A percentile compares a stretch with the other conserved stretches of the same genome.
Conservation (phyloP, 2,888 invertebrate genomes). For the Troilus luridus region DNA sequence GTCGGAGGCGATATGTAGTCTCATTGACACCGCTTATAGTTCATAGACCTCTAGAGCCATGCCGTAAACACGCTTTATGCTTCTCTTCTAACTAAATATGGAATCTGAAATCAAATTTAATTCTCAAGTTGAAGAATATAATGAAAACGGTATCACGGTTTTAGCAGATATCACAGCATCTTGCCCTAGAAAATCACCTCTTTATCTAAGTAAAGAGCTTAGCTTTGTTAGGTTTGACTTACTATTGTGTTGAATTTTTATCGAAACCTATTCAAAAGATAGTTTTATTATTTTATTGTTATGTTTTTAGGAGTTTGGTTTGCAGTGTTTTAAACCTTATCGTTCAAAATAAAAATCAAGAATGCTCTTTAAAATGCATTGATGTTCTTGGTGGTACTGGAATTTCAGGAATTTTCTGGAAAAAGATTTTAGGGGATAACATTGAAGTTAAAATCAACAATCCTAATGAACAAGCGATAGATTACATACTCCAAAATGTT, state of each 20-base stretch:
- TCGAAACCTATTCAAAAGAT: background rate
- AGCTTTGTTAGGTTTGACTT: slow-evolving; percentile 60
- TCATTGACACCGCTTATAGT: background rate
- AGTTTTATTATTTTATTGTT: background rate
- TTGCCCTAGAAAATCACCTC: slow-evolving; percentile 58
- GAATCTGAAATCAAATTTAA: background rate
- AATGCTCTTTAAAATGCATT: slow-evolving; percentile 65
- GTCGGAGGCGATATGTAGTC: background rate
- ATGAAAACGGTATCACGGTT: slow-evolving; percentile 53
- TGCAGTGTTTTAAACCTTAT: slow-evolving; percentile 64
- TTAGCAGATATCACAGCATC: slow-evolving; percentile 26
- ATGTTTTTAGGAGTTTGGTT: slow-evolving; percentile 65
- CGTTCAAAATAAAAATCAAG: slow-evolving; percentile 64
- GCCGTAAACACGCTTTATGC: background rate
- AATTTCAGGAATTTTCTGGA: slow-evolving; percentile 65
- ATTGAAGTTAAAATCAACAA: slow-evolving; percentile 65
- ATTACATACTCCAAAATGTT: slow-evolving; percentile 64
- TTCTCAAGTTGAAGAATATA: slow-evolving; percentile 35
- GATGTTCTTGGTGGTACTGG: slow-evolving; percentile 65
- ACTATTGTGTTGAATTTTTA: slow-evolving; percentile 5
- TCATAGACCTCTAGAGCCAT: background rate
- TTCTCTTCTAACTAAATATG: background rate
- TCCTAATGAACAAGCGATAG: slow-evolving; percentile 34
- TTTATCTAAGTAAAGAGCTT: slow-evolving; percentile 61
- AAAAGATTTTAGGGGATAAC: slow-evolving; percentile 63